A percentile compares a stretch with the other conserved stretches of the same genome.
Conservation (phyloP, 2,113 vertebrate genomes). For the Otolemur garnettii region DNA sequence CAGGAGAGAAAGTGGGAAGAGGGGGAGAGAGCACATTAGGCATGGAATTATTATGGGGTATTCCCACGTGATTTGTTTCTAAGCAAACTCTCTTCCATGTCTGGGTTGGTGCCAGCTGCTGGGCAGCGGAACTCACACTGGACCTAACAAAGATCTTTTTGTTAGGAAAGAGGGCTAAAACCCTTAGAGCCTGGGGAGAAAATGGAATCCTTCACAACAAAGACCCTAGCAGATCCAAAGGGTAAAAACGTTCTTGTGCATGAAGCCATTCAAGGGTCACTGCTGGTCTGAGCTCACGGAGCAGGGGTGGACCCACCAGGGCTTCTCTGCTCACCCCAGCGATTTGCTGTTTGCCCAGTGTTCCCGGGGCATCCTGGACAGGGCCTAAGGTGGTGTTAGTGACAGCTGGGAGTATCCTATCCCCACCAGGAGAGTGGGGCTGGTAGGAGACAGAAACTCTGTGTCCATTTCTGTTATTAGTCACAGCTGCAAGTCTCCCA, state of each 20-base stretch:
- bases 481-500: background rate
- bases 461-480: background rate
- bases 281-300: background rate
- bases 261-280: background rate
- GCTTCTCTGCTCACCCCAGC: background rate
- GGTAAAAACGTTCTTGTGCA: background rate
- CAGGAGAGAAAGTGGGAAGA: background rate
- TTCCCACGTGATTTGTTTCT: background rate
- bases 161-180: background rate
- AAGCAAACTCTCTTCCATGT: background rate
- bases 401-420: fast-evolving
- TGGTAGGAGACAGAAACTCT: background rate
- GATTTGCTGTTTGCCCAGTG: no score
- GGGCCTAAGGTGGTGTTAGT: background rate
- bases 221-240: fast-evolving
- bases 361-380: background rate
- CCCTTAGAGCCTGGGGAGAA: background rate
- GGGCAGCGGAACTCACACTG: conserved; percentile 59
- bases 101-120: background rate
- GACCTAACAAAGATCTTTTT: conserved; percentile 77
- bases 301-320: fast-evolving
- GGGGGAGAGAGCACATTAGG: conserved; percentile 59
- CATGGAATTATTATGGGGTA: fast-evolving
- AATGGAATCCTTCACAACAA: background rate
- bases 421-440: background rate